Conservation (phyloP, 2,888 invertebrate genomes). For the Plusia festucae region DNA sequence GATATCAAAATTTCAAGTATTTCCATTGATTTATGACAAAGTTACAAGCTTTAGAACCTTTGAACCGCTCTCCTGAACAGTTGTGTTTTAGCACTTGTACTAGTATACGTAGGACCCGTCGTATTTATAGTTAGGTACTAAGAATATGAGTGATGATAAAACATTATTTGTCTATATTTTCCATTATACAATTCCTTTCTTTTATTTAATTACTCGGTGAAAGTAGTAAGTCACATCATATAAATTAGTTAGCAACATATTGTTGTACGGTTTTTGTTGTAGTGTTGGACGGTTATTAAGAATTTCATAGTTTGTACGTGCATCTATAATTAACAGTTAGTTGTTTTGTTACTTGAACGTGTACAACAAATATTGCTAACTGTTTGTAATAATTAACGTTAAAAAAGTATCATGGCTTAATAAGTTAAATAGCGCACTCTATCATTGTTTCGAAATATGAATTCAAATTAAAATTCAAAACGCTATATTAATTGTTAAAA, state of each 20-base stretch:
- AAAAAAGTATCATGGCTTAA: not conserved
- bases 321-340: slow-evolving; percentile 24
- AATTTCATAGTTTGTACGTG: slow-evolving; percentile 17
- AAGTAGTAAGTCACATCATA: slow-evolving; percentile 40
- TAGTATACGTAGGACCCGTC: too few relatives aligned
- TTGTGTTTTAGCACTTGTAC: too few relatives aligned
- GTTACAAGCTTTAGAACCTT: too few relatives aligned
- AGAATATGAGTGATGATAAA: not conserved
- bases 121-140: not conserved
- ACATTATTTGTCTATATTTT: slow-evolving; percentile 10
- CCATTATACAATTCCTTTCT: slow-evolving; percentile 40
- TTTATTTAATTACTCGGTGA: slow-evolving; percentile 55
- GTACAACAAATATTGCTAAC: not conserved
- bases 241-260: slow-evolving; percentile 23
- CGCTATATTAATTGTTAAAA: too few relatives aligned
- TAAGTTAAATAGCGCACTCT: not conserved
- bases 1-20: too few relatives aligned
- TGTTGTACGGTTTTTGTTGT: too few relatives aligned
- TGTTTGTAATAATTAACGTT: not conserved
- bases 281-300: slow-evolving; percentile 39
- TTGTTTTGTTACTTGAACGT: not conserved
- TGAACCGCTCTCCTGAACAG: too few relatives aligned
- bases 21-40: too few relatives aligned
- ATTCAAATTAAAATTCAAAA: too few relatives aligned
- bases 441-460: too few relatives aligned